Base-by-base conservation (phyloP, 2,888 invertebrate species). In the Rhopalosiphum nymphaeae region DNA sequence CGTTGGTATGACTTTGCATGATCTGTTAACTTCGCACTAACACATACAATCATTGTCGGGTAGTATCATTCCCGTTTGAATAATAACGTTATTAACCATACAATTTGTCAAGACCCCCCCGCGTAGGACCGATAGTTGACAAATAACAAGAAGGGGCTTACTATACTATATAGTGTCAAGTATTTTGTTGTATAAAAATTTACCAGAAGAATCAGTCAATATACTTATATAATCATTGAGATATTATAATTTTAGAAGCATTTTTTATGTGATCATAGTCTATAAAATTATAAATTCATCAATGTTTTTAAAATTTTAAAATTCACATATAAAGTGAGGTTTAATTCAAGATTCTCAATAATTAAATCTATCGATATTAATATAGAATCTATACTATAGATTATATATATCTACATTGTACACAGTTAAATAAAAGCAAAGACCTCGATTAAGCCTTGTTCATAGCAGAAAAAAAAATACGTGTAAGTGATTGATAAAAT, bases 1-100 rank as follows among this genome's bases (percentile, higher is more conserved):
- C 86, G 53, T 91, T 86, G 86, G 90, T 94, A 91, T 94, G 91
- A 94, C 61, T 90, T 94, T 0, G 49, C 90, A 94, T 94, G 94
- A 94, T 94, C 67, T 86, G 91, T 49, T 61, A 86, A 94, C 61
- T 84, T 93, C 57, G n/a, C 57, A 57, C 46, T 84, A 89, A 89
- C 93, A 93, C 93, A 84, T 84, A 57, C 61, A 10, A 49, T 67
- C 87, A 87, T 87, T 92, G 87, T 87, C 49, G 86, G 86, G 49
- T 49, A 46, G 56, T 91, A 86, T 44, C 86, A 61, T 91, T 91
- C 25, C n/a, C 16, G 46, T 92, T 92, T 46, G 91, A 86, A 92
- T 86, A 91, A 86, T 61, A 87, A 57, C 25, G 10, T 92, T 92
- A 87, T 87, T 87, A 87, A 61, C 61, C 86, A 42, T 16, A 87